Evolutionary conservation across 2,797 vertebrate species (phyloP).

Genomic region (Artibeus lituratus): DNA sequence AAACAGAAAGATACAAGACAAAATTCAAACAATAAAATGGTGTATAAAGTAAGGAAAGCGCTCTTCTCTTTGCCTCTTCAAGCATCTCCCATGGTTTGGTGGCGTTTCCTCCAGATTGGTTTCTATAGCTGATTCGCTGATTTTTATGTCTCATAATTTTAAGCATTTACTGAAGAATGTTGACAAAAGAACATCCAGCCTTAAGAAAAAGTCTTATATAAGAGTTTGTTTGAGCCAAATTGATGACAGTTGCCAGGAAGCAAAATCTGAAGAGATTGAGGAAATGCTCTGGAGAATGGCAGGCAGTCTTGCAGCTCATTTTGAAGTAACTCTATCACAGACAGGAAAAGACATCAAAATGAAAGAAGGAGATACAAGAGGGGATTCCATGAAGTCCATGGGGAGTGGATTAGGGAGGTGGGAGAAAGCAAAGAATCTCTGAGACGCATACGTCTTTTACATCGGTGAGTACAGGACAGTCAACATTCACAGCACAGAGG

Average conservation of each 20-base stretch:
- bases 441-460: background rate
- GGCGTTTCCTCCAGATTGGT: background rate
- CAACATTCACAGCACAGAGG: background rate
- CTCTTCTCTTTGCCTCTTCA: background rate
- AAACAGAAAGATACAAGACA: background rate
- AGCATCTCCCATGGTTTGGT: background rate
- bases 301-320: background rate
- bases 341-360: background rate
- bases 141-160: background rate
- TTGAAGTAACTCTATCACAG: background rate
- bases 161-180: background rate
- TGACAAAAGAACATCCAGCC: background rate
- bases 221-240: background rate
- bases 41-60: background rate
- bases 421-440: background rate
- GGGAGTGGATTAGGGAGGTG: background rate
- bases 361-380: background rate
- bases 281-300: background rate
- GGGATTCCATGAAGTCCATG: background rate
- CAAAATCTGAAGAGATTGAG: background rate
- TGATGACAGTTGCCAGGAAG: background rate
- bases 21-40: background rate
- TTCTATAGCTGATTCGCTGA: background rate
- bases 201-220: background rate
- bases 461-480: background rate